These are phyloP conservation scores for Phalloptychus januarius DNA, from an alignment of 2,797 vertebrate species.

Conservation along the genomic window DNA sequence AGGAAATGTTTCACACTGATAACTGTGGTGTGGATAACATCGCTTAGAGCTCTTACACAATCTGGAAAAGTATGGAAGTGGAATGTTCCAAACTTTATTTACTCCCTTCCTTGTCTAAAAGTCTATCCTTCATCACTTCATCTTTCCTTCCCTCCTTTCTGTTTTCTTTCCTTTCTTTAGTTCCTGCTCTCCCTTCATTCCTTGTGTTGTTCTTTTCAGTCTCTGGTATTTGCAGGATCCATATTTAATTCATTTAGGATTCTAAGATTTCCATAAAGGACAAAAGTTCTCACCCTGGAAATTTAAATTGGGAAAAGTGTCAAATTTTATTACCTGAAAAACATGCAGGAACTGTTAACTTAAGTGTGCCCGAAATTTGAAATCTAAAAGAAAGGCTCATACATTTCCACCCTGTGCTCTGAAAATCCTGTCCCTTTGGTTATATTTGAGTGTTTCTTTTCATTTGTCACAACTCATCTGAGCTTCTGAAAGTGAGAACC, in stretches of 20 bases:
- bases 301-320: not conserved
- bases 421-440: constrained; percentile 42
- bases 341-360: constrained; percentile 3
- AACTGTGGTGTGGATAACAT: constrained; percentile 17
- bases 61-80: not conserved
- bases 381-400: constrained; percentile 14
- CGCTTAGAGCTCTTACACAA: not conserved
- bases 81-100: not conserved
- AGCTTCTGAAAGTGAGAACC: constrained; percentile 33
- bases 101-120: not conserved
- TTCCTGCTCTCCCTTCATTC: not conserved
- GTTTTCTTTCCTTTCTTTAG: not conserved
- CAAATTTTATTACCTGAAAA: not conserved
- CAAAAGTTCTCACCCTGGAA: not conserved
- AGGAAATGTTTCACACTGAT: constrained; percentile 49
- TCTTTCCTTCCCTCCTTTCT: not conserved
- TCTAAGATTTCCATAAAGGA: not conserved
- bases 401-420: constrained; percentile 28
- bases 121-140: not conserved
- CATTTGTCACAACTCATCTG: constrained; percentile 54
- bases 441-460: constrained; percentile 57
- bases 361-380: constrained; percentile 30
- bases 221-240: not conserved
- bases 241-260: not conserved
- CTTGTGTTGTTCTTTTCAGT: not conserved